Evolutionary conservation across 2,888 invertebrate species (phyloP).

Genomic region (Crematogaster levior): DNA sequence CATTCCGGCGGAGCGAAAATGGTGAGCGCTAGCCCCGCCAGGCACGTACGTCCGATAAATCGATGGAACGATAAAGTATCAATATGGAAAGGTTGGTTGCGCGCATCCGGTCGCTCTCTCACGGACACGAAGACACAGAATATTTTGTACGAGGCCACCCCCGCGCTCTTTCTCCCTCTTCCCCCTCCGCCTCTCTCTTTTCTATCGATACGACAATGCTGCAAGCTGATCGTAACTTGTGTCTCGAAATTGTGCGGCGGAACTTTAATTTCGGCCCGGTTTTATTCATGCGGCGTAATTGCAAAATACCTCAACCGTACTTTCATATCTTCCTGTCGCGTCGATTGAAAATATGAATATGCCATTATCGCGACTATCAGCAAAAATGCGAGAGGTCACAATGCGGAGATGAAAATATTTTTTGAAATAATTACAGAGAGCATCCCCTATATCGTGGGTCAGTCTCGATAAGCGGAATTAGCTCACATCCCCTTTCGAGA

Average conservation of each 20-base stretch:
- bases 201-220: neutral
- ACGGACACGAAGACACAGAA: slow-evolving; percentile 6
- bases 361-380: neutral
- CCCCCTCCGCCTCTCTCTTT: no score
- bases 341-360: slow-evolving; percentile 12
- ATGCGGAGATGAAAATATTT: neutral
- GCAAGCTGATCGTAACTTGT: neutral
- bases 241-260: neutral
- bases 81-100: slow-evolving; percentile 48
- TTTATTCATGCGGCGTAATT: slow-evolving; percentile 4
- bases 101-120: neutral
- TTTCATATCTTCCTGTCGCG: neutral
- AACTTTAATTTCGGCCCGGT: neutral
- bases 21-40: neutral
- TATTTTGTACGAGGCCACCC: slow-evolving; percentile 13
- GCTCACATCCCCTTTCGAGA: neutral
- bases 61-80: slow-evolving; percentile 65
- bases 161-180: neutral
- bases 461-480: neutral
- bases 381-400: slow-evolving; percentile 5
- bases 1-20: slow-evolving; percentile 61
- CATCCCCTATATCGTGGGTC: neutral
- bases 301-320: neutral
- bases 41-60: slow-evolving; percentile 62
- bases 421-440: slow-evolving; percentile 11